A percentile compares a stretch with the other conserved stretches of the same genome.
Evolutionary conservation across 2,888 invertebrate genomes (phyloP).

Genomic region (Melipona beecheii): DNA sequence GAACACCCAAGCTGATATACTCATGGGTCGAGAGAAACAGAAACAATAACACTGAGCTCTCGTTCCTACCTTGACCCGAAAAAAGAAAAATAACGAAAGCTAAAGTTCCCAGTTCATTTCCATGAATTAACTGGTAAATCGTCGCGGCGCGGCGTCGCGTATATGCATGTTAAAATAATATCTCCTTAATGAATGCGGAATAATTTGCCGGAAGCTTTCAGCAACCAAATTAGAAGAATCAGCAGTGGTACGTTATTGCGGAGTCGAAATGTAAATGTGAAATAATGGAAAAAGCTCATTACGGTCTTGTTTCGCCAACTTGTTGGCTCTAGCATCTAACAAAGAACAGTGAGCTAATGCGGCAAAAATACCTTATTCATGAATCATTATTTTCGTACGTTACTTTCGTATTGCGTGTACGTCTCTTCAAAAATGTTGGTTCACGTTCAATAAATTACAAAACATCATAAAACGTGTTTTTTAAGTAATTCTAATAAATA

Average conservation of each 20-base stretch:
- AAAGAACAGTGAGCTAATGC: background rate
- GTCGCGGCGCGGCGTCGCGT: background rate
- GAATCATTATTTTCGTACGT: no score
- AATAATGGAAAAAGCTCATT: background rate
- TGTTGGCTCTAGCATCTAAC: background rate
- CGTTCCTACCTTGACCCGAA: background rate
- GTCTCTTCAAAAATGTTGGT: background rate
- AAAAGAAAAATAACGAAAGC: conserved; percentile 21
- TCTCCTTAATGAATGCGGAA: conserved; percentile 14
- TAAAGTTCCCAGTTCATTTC: conserved; percentile 25
- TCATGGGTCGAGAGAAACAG: conserved; percentile 8
- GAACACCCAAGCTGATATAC: background rate
- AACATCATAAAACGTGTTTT: background rate
- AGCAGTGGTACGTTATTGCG: background rate
- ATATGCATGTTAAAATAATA: conserved; percentile 4
- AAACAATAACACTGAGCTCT: conserved; percentile 12
- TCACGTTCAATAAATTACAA: background rate
- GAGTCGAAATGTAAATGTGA: background rate
- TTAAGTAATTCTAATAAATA: background rate
- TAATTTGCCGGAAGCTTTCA: conserved; percentile 20
- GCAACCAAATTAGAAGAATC: conserved; percentile 2
- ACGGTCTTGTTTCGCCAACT: background rate
- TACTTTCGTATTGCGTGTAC: background rate
- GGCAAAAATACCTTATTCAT: background rate
- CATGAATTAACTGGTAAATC: conserved; percentile 26